Conservation (phyloP, 2,888 invertebrate species). For the Allophyes oxyacanthae region DNA sequence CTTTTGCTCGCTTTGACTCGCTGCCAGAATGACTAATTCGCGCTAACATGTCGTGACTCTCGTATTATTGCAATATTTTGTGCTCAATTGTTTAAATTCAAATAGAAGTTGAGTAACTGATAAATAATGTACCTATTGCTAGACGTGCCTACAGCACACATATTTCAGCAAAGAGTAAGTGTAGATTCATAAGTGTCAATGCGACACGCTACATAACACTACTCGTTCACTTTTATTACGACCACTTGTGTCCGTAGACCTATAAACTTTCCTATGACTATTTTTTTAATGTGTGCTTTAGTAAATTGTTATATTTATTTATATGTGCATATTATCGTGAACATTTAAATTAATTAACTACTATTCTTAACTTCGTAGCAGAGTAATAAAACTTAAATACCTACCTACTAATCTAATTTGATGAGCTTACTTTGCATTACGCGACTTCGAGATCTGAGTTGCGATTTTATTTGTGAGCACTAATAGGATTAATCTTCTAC, state of each 20-base stretch:
- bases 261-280: constrained; percentile 19
- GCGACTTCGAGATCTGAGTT: constrained; percentile 20
- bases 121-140: constrained; percentile 62
- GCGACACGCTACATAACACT: constrained; percentile 18
- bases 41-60: constrained; percentile 75
- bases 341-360: constrained; percentile 5
- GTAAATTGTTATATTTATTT: constrained; percentile 5
- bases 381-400: too few species aligned
- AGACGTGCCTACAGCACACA: constrained; percentile 28
- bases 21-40: constrained; percentile 86
- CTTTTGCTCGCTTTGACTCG: constrained; percentile 80
- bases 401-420: constrained; percentile 14
- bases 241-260: constrained; percentile 26
- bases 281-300: constrained; percentile 18
- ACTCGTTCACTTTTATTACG: constrained; percentile 24
- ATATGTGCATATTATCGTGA: background rate
- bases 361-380: constrained; percentile 15
- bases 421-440: constrained; percentile 11
- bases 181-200: constrained; percentile 26
- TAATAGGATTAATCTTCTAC: constrained; percentile 37
- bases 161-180: constrained; percentile 31
- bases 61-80: constrained; percentile 76
- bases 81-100: constrained; percentile 71
- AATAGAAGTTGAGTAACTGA: constrained; percentile 62
- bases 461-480: constrained; percentile 34